Evolutionary conservation across 2,888 invertebrate species (phyloP).

Genomic region (Coelinius sp.): DNA sequence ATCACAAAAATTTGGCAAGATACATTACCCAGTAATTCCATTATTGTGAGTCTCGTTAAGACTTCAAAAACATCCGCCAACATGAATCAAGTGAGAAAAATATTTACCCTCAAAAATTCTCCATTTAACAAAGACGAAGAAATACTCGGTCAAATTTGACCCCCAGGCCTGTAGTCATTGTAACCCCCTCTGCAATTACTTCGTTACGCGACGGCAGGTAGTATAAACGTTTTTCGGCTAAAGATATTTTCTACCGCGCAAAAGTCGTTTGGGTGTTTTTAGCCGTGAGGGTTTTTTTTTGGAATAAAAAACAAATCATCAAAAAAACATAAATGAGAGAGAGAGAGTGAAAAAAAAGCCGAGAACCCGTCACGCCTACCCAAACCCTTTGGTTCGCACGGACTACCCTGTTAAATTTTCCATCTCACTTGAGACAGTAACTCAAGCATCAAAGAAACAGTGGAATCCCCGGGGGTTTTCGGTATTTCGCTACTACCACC

Average conservation of each 20-base stretch:
- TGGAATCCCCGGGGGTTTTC: background rate
- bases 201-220: slow-evolving; percentile 41
- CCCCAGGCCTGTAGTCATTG: background rate
- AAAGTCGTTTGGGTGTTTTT: slow-evolving; percentile 29
- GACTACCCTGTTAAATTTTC: background rate
- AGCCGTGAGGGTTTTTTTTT: slow-evolving; percentile 19
- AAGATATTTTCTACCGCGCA: slow-evolving; percentile 36
- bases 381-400: slow-evolving; percentile 24
- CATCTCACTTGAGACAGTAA: background rate
- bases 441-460: background rate
- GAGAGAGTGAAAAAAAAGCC: slow-evolving; percentile 10
- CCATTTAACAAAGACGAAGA: background rate
- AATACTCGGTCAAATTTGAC: slow-evolving; percentile 6
- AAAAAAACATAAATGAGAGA: background rate
- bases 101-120: background rate
- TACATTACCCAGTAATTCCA: background rate
- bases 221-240: slow-evolving; percentile 35
- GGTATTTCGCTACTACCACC: slow-evolving; percentile 21
- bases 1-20: background rate
- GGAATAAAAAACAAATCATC: background rate
- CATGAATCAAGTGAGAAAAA: background rate
- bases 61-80: background rate
- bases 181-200: slow-evolving; percentile 35
- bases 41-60: background rate
- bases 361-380: slow-evolving; percentile 41